Base-by-base conservation (phyloP, 2,888 invertebrate species). In the Nephrotoma appendiculata region DNA sequence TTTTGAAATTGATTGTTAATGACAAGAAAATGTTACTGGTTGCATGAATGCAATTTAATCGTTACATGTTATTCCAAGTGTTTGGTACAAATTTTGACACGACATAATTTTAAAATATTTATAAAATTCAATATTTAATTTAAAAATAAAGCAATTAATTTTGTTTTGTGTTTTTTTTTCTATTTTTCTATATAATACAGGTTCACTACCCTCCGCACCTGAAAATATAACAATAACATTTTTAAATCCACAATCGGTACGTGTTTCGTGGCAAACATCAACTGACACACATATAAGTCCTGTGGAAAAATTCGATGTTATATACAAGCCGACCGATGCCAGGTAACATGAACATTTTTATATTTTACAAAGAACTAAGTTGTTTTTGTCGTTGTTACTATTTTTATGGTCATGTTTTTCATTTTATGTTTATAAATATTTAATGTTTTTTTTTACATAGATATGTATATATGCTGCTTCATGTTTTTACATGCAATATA, bases 181-280 rank as follows among this genome's bases (percentile, higher is more conserved):
- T n/a, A n/a, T n/a, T n/a, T 48, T 48, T 48, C n/a, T 48, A 48
- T 19, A 84, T 12, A 85, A 7, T 6, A 85, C 84, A 96, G 96
- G 96, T 93, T 96, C 96, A 91, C 95, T 96, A 92, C 94, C 94
- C 90, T 94, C 95, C 89, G 94, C 94, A 89, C 97, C 97, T 87
- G 96, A 97, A 92, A 97, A 97, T 91, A 96, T 97, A 92, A 97
- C 97, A 86, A 95, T 97, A 89, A 96, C 96, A 90, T 97, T 97
- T 91, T 93, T 97, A 88, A 96, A 95, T 91, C 96, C 97, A 84
- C 96, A 96, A 88, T 96, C 97, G 86, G 96, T 97, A 88, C 94
- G 95, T 89, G 96, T 97, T 71, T 96, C 96, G 88, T 97, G 97
- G 97, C 96, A 96, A 89, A 96, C 96, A 87, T 95, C 95, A 89